A percentile compares a stretch with the other conserved stretches of the same genome.
Conservation (phyloP, 2,113 vertebrate species). For the Boulengeromyrus knoepffleri region DNA sequence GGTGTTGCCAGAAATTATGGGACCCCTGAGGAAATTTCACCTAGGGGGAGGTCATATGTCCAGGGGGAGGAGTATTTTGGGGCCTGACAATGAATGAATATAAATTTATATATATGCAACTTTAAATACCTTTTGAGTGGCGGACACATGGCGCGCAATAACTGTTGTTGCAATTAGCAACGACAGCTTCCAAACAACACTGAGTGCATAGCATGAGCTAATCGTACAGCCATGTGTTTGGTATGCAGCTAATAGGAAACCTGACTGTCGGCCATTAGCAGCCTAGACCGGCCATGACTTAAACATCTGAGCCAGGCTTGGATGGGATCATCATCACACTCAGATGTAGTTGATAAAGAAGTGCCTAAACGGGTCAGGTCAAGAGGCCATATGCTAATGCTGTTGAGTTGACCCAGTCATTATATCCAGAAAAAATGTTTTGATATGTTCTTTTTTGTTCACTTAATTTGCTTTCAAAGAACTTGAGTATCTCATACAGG, state of each 20-base stretch:
- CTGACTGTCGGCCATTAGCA: not conserved
- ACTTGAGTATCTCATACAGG: not conserved
- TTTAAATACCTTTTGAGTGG: not conserved
- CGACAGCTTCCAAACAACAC: not conserved
- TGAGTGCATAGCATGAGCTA: not conserved
- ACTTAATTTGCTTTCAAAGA: not conserved
- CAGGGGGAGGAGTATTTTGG: not conserved
- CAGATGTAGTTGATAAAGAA: not conserved
- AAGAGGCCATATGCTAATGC: not conserved
- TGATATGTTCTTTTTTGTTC: not conserved
- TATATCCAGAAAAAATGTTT: not conserved
- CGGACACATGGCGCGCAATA: not conserved
- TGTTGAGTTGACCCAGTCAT: not conserved
- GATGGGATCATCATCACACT: not conserved
- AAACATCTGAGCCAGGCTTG: not conserved
- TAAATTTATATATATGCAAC: not conserved
- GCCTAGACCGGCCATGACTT: not conserved
- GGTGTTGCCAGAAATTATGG: not conserved
- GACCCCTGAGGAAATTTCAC: not conserved
- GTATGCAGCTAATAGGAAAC: not conserved
- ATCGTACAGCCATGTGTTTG: not conserved
- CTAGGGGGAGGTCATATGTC: not conserved
- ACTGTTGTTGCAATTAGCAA: not conserved
- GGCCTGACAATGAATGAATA: not conserved
- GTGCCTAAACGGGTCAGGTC: not conserved